Evolutionary conservation across 2,888 invertebrate genomes (phyloP).

Genomic region (Dryococelus australis): DNA sequence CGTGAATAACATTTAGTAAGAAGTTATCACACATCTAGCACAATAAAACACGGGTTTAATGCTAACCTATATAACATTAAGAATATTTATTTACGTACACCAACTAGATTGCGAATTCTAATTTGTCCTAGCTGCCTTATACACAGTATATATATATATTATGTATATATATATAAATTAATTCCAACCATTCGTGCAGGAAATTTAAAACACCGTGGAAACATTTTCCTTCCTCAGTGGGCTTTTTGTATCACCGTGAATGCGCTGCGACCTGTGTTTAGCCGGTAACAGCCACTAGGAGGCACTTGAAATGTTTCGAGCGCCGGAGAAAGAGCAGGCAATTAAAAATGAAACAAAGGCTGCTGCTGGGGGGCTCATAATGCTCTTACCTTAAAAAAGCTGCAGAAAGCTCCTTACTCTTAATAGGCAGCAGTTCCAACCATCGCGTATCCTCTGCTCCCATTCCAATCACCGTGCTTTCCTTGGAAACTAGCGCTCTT

Average conservation of each 20-base stretch:
- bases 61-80: no score
- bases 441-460: not conserved
- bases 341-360: conserved; percentile 11
- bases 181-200: not conserved
- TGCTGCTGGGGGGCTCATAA: not conserved
- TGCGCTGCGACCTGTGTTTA: not conserved
- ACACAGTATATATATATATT: no score
- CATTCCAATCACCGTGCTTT: not conserved
- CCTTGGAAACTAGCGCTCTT: not conserved
- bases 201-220: not conserved
- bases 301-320: not conserved
- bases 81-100: no score
- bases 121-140: no score
- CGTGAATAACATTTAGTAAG: no score
- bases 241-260: not conserved
- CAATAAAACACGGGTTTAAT: no score
- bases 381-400: conserved; percentile 1
- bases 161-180: no score
- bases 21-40: no score
- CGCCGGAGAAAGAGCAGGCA: not conserved
- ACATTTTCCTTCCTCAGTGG: not conserved
- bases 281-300: not conserved
- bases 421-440: not conserved
- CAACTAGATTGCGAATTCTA: no score
- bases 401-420: not conserved